These are phyloP conservation scores for Agrenia bidenticulata DNA, from an alignment of 2,888 invertebrate species.

Conservation along the genomic window DNA sequence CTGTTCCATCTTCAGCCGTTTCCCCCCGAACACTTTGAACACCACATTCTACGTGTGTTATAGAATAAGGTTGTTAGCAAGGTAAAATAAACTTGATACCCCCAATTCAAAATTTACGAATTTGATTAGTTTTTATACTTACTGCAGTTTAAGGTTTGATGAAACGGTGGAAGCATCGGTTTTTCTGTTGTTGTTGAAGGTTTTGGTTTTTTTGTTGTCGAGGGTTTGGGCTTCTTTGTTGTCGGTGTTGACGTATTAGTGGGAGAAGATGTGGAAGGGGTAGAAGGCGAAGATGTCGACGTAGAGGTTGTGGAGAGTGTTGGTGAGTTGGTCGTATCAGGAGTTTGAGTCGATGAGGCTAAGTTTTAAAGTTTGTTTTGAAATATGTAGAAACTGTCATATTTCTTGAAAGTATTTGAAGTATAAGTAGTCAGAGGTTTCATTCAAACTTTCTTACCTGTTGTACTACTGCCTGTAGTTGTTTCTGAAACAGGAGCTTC, in stretches of 20 bases:
- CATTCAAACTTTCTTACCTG: too few relatives aligned
- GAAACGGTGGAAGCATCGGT: conserved; percentile 27
- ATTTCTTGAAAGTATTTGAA: too few relatives aligned
- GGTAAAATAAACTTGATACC: too few relatives aligned
- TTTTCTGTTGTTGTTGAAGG: background rate
- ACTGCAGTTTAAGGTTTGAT: conserved; percentile 34
- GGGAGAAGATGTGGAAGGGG: background rate
- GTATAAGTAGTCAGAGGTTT: too few relatives aligned
- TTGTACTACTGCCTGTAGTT: too few relatives aligned
- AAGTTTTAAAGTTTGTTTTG: background rate
- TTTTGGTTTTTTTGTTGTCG: conserved; percentile 22
- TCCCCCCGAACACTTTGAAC: conserved; percentile 35
- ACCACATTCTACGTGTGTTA: conserved; percentile 26
- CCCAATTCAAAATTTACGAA: too few relatives aligned
- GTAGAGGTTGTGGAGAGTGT: background rate
- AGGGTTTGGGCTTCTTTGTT: conserved; percentile 7
- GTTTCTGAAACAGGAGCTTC: too few relatives aligned
- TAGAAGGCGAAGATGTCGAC: background rate
- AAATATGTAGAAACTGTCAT: too few relatives aligned
- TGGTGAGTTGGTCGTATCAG: background rate
- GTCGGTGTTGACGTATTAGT: background rate
- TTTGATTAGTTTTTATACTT: conserved; percentile 2
- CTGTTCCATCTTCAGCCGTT: conserved; percentile 15
- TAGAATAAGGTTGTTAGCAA: background rate
- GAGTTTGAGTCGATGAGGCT: too few relatives aligned